A percentile compares a stretch with the other conserved stretches of the same genome.
Conservation (phyloP, 2,113 vertebrate species). For the Calidris pygmaea region DNA sequence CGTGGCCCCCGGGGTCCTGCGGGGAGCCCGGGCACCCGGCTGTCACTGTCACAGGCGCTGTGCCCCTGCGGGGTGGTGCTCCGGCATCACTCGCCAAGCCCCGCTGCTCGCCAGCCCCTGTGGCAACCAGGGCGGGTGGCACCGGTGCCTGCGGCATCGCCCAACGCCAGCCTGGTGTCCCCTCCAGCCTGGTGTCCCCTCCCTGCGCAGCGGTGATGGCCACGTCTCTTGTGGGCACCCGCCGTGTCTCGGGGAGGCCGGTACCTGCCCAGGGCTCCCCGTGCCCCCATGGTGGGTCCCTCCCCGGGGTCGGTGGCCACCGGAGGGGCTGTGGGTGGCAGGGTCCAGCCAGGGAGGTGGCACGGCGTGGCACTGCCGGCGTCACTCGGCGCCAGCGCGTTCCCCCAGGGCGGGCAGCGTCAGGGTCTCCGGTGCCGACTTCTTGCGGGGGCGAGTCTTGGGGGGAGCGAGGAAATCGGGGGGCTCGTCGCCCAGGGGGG, state of each 20-base stretch:
- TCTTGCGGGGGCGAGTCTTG: constrained; percentile 71
- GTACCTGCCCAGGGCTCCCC: background rate
- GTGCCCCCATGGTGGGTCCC: background rate
- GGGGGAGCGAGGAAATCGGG: constrained; percentile 74
- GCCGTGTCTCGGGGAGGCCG: background rate
- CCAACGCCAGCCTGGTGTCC: background rate
- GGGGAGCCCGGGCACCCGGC: background rate
- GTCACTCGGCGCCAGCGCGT: constrained; percentile 29
- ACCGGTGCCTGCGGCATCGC: background rate
- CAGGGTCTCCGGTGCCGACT: constrained; percentile 72
- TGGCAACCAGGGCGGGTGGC: rapidly evolving
- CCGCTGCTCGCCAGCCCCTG: background rate
- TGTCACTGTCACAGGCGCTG: background rate
- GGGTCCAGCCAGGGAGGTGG: background rate
- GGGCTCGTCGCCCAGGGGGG: constrained; percentile 64
- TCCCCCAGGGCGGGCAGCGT: constrained; percentile 64
- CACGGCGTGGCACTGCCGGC: rapidly evolving
- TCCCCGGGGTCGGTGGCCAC: background rate
- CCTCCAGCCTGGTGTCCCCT: background rate
- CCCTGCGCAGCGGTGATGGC: background rate
- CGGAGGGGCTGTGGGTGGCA: background rate
- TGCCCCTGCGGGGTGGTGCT: background rate
- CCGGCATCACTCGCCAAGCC: background rate
- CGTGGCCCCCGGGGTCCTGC: rapidly evolving
- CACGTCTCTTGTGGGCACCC: background rate